Conservation (phyloP, 2,888 invertebrate species). For the Torymus auratus region DNA sequence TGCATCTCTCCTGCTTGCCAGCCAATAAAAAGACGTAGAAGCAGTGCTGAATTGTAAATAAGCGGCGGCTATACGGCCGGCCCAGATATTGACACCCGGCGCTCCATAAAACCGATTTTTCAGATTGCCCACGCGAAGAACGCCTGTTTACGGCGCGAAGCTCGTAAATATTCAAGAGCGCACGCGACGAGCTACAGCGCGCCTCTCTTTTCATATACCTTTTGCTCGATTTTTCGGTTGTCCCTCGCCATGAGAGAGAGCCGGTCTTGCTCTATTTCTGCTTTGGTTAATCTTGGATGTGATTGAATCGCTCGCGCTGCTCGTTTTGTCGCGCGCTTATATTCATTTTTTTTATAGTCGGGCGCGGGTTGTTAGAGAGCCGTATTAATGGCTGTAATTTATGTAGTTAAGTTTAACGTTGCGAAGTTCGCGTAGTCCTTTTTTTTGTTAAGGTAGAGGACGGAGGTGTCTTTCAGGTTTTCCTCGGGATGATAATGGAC, state of each 20-base stretch:
- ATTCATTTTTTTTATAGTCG: no score
- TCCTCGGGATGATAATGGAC: no score
- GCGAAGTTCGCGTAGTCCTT: no score
- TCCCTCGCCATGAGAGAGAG: not conserved
- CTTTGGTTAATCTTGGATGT: slow-evolving; percentile 8
- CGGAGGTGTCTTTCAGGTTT: no score
- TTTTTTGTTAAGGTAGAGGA: no score
- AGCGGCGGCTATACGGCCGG: not conserved
- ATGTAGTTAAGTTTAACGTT: no score
- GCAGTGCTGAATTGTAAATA: slow-evolving; percentile 44
- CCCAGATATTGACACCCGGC: slow-evolving; percentile 51
- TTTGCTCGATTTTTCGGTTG: slow-evolving; percentile 32
- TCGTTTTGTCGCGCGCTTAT: no score
- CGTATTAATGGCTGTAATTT: no score
- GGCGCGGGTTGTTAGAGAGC: no score
- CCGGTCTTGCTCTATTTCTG: slow-evolving; percentile 16
- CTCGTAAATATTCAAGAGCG: slow-evolving; percentile 55
- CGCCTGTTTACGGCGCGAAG: slow-evolving; percentile 25
- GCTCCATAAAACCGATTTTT: slow-evolving; percentile 47
- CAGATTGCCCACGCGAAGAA: slow-evolving; percentile 1
- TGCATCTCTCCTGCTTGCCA: not conserved
- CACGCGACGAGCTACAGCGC: not conserved
- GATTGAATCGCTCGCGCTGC: not conserved
- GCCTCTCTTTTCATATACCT: not conserved
- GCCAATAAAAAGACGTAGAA: slow-evolving; percentile 11